Conservation (phyloP, 2,113 vertebrate genomes). For the Trematocara unimaculatum region DNA sequence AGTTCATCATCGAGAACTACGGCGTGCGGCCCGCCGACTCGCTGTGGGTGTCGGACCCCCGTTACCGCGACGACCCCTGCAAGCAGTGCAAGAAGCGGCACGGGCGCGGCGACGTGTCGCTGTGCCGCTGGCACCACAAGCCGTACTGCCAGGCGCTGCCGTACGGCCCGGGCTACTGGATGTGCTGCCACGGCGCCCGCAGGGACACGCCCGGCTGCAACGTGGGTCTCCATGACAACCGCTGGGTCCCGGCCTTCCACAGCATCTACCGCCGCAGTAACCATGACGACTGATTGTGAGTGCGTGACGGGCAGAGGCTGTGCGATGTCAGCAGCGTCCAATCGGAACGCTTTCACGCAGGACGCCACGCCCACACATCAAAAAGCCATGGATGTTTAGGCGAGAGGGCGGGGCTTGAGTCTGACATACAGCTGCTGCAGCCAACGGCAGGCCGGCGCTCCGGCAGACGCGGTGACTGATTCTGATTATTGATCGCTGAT, state of each 20-base stretch:
- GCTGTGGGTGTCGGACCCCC: conserved; percentile 91
- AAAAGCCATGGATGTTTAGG: neutral
- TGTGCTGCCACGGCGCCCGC: conserved; percentile 87
- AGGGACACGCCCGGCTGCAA: conserved; percentile 89
- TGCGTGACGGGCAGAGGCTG: neutral
- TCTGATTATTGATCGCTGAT: neutral
- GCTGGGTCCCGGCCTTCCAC: conserved; percentile 90
- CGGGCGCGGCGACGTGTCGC: conserved; percentile 85
- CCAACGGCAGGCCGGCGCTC: neutral
- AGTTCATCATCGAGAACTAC: conserved; percentile 86
- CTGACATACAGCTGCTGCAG: neutral
- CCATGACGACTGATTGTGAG: conserved; percentile 65
- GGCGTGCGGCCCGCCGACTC: conserved; percentile 88
- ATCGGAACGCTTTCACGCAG: neutral
- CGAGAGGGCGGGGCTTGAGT: neutral
- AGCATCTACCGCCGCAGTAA: conserved; percentile 83
- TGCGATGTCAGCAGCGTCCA: neutral
- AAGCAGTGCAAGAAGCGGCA: conserved; percentile 94
- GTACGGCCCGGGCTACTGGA: conserved; percentile 93
- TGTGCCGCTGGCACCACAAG: conserved; percentile 96
- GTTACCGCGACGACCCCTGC: conserved; percentile 93
- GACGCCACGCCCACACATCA: neutral
- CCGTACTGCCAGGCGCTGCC: conserved; percentile 93
- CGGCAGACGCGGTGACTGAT: neutral
- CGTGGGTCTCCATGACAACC: conserved; percentile 94